phyloP scores from a whole-genome alignment of 2,797 vertebrate species.

The Cynopterus sphinx region DNA sequence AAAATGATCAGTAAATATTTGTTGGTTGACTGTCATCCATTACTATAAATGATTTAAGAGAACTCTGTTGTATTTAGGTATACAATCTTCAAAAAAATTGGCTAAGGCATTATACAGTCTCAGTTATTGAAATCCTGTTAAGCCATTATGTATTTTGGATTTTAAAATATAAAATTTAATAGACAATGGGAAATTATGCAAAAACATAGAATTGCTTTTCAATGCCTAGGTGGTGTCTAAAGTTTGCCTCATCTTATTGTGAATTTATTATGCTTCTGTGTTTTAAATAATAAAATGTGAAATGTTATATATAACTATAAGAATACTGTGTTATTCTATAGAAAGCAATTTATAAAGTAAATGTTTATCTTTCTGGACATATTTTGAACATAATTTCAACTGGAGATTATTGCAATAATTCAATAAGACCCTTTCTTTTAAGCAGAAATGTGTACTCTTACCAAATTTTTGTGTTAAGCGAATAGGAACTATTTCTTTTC shows the following conservation, averaged over 20 bases:
- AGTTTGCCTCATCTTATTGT: not conserved
- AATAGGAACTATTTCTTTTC: not conserved
- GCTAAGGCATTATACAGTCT: not conserved
- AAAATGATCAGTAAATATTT: constrained; percentile 1
- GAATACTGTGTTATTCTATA: constrained; percentile 11
- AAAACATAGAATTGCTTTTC: constrained; percentile 4
- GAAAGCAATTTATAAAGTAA: not conserved
- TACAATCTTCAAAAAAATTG: not conserved
- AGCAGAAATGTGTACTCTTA: not conserved
- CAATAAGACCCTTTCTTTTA: not conserved
- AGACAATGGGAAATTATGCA: constrained; percentile 4
- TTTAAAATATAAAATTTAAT: constrained; percentile 11
- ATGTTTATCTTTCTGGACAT: not conserved
- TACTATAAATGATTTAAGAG: not conserved
- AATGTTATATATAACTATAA: not conserved
- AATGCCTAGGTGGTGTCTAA: not conserved
- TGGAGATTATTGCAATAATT: not conserved
- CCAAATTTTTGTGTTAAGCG: not conserved
- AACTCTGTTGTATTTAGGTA: not conserved
- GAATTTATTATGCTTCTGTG: not conserved
- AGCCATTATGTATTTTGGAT: not conserved
- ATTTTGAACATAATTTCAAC: constrained; percentile 29
- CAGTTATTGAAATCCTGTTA: not conserved
- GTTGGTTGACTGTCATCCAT: not conserved
- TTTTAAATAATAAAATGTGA: constrained; percentile 17